phyloP scores from a whole-genome alignment of 2,888 invertebrate species.

The Drosophila antonietae region DNA sequence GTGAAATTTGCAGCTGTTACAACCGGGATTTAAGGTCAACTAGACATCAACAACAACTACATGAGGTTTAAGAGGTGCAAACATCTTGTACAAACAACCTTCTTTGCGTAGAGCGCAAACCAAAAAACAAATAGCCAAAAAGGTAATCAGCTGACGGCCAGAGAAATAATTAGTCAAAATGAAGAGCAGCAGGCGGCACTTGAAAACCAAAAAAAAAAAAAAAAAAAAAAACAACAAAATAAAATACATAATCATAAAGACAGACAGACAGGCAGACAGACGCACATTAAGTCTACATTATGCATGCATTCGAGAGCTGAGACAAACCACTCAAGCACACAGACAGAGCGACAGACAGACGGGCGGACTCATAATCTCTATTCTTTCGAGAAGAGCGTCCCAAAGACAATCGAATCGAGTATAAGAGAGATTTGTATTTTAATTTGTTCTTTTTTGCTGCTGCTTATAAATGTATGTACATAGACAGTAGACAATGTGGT shows the following conservation, averaged over 20 bases:
- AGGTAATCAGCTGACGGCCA: conserved; percentile 65
- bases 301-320: conserved; percentile 63
- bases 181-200: conserved; percentile 53
- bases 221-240: conserved; percentile 7
- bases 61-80: conserved; percentile 42
- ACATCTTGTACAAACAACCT: conserved; percentile 30
- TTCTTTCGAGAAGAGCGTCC: neutral
- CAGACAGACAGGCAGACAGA: conserved; percentile 23
- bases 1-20: conserved; percentile 68
- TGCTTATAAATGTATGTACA: neutral
- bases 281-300: conserved; percentile 66
- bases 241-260: conserved; percentile 38
- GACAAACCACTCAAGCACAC: conserved; percentile 24
- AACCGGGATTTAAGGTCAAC: conserved; percentile 49
- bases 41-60: conserved; percentile 7
- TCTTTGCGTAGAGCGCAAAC: conserved; percentile 29
- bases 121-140: conserved; percentile 59
- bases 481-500: neutral
- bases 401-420: conserved; percentile 1
- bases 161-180: conserved; percentile 69
- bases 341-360: neutral
- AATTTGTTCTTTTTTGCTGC: neutral
- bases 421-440: neutral
- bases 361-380: conserved; percentile 1
- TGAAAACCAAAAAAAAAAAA: conserved; percentile 34